phyloP scores from a whole-genome alignment of 2,797 vertebrate genomes.

The Gymnothorax javanicus region DNA sequence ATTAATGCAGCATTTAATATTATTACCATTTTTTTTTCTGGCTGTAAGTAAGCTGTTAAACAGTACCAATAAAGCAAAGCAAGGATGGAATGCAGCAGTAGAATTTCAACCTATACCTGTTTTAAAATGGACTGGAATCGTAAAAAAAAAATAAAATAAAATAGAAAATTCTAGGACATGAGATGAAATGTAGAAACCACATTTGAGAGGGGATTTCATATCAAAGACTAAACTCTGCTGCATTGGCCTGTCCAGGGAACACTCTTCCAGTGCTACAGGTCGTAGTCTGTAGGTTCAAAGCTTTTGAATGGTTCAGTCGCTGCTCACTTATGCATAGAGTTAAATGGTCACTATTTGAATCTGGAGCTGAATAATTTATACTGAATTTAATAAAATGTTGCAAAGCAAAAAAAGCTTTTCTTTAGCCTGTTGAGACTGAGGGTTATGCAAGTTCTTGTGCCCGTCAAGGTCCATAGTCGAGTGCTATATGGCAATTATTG shows the following conservation, averaged over 20 bases:
- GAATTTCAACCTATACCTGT: neutral
- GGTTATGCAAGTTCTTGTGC: neutral
- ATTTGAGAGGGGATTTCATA: neutral
- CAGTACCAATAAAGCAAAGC: too few relatives aligned
- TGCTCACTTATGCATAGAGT: neutral
- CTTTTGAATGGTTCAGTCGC: neutral
- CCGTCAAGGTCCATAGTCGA: neutral
- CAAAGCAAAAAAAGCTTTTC: neutral
- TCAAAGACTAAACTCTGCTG: neutral
- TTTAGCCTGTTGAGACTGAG: neutral
- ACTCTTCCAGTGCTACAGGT: neutral
- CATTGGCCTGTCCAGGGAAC: neutral
- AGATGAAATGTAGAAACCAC: neutral
- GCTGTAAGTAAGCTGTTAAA: too few relatives aligned
- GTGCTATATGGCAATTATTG: neutral
- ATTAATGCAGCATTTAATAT: too few relatives aligned
- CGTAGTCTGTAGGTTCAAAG: neutral
- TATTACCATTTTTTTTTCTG: too few relatives aligned
- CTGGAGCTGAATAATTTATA: constrained; percentile 3
- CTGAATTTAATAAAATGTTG: neutral
- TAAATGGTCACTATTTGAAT: neutral
- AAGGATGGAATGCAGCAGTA: too few relatives aligned
- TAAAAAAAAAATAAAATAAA: neutral
- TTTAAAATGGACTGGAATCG: neutral
- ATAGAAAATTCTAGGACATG: too few relatives aligned